phyloP scores from a whole-genome alignment of 2,113 vertebrate genomes.

The Tachycineta bicolor region DNA sequence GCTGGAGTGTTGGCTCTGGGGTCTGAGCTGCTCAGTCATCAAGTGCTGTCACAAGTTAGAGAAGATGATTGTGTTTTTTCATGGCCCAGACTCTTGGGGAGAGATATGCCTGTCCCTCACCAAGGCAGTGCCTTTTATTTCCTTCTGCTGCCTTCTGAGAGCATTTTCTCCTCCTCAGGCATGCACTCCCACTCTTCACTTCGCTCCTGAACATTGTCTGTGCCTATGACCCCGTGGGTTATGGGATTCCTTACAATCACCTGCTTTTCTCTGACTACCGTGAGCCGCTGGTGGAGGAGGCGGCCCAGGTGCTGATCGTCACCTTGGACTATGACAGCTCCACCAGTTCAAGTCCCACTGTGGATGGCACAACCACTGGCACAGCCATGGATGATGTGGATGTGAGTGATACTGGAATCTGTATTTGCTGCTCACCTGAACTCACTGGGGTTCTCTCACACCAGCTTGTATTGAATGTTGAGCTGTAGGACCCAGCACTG shows the following conservation, averaged over 20 bases:
- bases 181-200: constrained; percentile 95
- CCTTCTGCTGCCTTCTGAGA: not conserved
- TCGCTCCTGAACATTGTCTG: constrained; percentile 94
- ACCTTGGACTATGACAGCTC: constrained; percentile 91
- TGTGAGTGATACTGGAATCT: constrained; percentile 72
- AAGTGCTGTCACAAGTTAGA: not conserved
- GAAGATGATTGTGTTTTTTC: not conserved
- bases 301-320: constrained; percentile 94
- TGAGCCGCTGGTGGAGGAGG: constrained; percentile 95
- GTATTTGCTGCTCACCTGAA: not conserved
- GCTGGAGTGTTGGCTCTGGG: not conserved
- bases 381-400: constrained; percentile 91
- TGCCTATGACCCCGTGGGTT: constrained; percentile 96
- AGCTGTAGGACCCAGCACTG: not conserved
- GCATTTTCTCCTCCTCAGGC: constrained; percentile 73
- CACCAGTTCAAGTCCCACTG: constrained; percentile 71
- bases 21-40: not conserved
- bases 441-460: not conserved
- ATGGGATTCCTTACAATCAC: constrained; percentile 98
- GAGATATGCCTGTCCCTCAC: not conserved
- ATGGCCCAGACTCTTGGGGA: not conserved
- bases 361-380: constrained; percentile 87
- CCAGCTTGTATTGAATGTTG: not conserved
- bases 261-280: constrained; percentile 96
- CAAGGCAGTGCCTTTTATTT: not conserved